Evolutionary conservation across 2,113 vertebrate genomes (phyloP).

Genomic region (Triplophysa dalaica): DNA sequence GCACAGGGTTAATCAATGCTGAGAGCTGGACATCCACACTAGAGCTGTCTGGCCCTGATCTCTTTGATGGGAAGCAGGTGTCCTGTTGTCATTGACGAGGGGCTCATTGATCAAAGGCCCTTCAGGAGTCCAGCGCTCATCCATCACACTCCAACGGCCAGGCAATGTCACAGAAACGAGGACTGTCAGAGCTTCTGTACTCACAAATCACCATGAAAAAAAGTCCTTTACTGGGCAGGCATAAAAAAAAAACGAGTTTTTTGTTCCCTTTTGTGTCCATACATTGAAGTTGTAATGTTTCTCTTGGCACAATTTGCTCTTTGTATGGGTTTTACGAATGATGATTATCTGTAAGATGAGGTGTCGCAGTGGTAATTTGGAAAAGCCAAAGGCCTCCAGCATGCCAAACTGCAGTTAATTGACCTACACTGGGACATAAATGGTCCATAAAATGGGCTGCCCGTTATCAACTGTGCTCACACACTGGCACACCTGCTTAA

Average conservation of each 20-base stretch:
- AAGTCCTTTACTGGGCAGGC: slow-evolving; percentile 8
- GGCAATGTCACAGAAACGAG: slow-evolving; percentile 43
- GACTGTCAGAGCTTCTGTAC: slow-evolving; percentile 43
- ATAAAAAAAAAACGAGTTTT: slow-evolving; percentile 32
- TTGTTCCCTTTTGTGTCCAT: slow-evolving; percentile 3
- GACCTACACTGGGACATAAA: slow-evolving; percentile 39
- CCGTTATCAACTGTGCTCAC: slow-evolving; percentile 32
- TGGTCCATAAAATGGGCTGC: slow-evolving; percentile 31
- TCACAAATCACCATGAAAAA: slow-evolving; percentile 40
- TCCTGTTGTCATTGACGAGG: slow-evolving; percentile 57
- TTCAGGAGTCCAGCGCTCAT: slow-evolving; percentile 44
- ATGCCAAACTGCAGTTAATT: slow-evolving; percentile 12
- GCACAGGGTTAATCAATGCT: slow-evolving; percentile 42
- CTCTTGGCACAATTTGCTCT: slow-evolving; percentile 1
- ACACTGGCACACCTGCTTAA: slow-evolving; percentile 50
- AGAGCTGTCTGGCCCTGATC: slow-evolving; percentile 27
- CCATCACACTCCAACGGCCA: slow-evolving; percentile 42
- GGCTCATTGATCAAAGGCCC: slow-evolving; percentile 56
- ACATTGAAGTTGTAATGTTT: slow-evolving; percentile 20
- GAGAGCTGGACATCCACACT: slow-evolving; percentile 47
- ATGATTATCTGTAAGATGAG: background rate
- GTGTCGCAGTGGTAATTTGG: background rate
- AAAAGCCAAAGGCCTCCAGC: slow-evolving; percentile 6
- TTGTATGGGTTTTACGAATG: background rate
- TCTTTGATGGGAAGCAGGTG: slow-evolving; percentile 59